These are phyloP conservation scores for Psittacula cyanocephala DNA, from an alignment of 2,113 vertebrate species.

Conservation along the genomic window DNA sequence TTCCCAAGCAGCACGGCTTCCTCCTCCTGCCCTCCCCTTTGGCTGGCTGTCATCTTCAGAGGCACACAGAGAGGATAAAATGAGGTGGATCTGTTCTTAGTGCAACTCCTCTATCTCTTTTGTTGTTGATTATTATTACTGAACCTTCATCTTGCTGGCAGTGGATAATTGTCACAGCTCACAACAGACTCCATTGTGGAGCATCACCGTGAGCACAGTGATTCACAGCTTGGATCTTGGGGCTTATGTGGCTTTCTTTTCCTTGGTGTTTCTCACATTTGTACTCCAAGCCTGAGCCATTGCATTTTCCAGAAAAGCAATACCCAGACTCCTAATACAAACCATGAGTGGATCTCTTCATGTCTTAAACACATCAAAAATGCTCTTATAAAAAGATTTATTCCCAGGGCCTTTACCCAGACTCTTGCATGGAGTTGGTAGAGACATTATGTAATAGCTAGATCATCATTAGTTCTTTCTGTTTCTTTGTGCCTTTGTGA, in stretches of 20 bases:
- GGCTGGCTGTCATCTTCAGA: background rate
- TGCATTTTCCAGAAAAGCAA: background rate
- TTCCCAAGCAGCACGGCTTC: background rate
- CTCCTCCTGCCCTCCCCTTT: background rate
- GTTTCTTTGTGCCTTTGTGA: conserved; percentile 52
- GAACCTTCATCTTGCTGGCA: background rate
- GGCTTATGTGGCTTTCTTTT: background rate
- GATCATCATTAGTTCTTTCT: conserved; percentile 58
- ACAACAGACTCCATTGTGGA: accelerated
- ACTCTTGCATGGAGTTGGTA: background rate
- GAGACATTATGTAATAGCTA: conserved; percentile 33
- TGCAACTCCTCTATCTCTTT: background rate
- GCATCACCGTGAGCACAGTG: accelerated
- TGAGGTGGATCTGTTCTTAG: background rate
- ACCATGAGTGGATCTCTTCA: background rate
- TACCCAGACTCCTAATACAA: background rate
- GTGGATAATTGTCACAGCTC: background rate
- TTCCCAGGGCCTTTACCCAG: background rate
- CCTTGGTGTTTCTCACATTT: background rate
- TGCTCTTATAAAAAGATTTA: background rate
- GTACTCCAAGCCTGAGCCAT: background rate
- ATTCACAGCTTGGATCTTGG: accelerated
- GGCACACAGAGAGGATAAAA: background rate
- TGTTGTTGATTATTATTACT: background rate
- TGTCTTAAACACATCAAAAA: background rate